phyloP scores from a whole-genome alignment of 1,140 invertebrate genomes.

The Pogonomyrmex californicus region DNA sequence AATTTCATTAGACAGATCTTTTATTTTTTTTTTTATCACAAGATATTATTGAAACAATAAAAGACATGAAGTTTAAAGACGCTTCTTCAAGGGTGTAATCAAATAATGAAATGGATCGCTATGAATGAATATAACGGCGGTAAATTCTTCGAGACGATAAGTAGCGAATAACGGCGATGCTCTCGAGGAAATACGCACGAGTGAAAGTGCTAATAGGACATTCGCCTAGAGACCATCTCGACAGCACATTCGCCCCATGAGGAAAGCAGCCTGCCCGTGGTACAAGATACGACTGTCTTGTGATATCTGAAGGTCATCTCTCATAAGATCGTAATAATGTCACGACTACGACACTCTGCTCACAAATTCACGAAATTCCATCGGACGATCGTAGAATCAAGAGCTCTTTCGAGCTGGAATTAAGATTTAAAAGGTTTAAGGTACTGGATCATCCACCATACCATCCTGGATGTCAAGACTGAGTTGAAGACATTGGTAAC shows the following conservation, averaged over 20 bases:
- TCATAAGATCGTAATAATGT: not conserved
- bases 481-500: not conserved
- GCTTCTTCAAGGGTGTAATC: not conserved
- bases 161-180: conserved; percentile 70
- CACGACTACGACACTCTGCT: not conserved
- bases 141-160: conserved; percentile 70
- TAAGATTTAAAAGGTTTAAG: not conserved
- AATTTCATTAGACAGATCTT: too few relatives aligned
- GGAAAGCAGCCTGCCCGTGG: conserved; percentile 25
- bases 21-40: not conserved
- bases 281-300: not conserved
- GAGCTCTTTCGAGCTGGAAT: not conserved
- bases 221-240: conserved; percentile 50
- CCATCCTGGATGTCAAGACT: not conserved
- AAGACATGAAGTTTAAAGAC: not conserved
- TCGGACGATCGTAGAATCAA: not conserved
- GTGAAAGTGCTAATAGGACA: conserved; percentile 80
- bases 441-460: not conserved
- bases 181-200: conserved; percentile 77
- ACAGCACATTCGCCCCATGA: conserved; percentile 38
- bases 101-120: conserved; percentile 13
- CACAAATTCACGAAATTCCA: not conserved
- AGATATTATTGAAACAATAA: not conserved
- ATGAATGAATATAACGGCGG: conserved; percentile 66
- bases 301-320: not conserved